Evolutionary conservation across 2,888 invertebrate genomes (phyloP), one percentile per base, ranked within the genome.

Genomic region (Tinea pellionella): DNA sequence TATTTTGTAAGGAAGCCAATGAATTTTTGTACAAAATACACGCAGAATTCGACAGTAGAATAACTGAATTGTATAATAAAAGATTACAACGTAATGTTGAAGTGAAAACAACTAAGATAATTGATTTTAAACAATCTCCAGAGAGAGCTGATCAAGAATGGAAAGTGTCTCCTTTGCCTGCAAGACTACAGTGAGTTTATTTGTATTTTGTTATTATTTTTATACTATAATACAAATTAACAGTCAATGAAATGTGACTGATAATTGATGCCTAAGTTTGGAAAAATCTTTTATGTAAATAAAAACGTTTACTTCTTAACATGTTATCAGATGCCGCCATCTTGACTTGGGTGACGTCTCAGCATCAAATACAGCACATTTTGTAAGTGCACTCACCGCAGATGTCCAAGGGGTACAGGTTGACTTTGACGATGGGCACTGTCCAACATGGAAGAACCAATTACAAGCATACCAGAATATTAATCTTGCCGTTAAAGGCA

Each of bases 361-460:
- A 24, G 89, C 92, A n/a, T 81, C 90, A 19, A 88, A 90, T 68
- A 78, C 85, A 0, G 78, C 82, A 12, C 90, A 90, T 68, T 90
- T 91, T 67, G 75, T 82, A 0, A 77, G 82, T 8, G 89, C 90
- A 0, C 73, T 92, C 0, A 84, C 82, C 62, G 75, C 88, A 43
- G 81, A 89, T 63, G 89, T 90, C 0, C 89, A 90, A 71, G 90
- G 90, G 4, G 81, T 91, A 19, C 91, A 91, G 71, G 90, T 89
- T 3, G 92, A 92, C 69, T 92, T 92, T 76, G 92, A 92, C 64
- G 93, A 93, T 78, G 92, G 92, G 0, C 92, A 92, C 70, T 92
- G 92, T 63, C 93, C 93, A 0, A 91, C 91, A 0, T 93, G 93
- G 93, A 78, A 74, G 62, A 93, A 92, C 68, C 92, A 92, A 71